Base-by-base conservation (phyloP, 2,888 invertebrate species). In the Eudemis profundana region DNA sequence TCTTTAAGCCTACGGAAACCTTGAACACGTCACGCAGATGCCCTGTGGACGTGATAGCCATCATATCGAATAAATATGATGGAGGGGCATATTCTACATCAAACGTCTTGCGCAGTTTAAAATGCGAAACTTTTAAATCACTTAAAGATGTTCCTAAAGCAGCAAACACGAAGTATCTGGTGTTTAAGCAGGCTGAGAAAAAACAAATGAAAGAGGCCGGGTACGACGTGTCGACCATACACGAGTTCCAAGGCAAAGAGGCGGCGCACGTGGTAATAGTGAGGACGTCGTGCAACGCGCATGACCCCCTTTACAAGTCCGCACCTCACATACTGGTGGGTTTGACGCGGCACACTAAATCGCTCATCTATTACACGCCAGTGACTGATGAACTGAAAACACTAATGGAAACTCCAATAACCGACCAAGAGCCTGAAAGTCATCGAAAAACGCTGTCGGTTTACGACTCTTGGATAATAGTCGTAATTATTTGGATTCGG, bases 151-250 rank as follows among this genome's bases (percentile, higher is more conserved):
- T 66, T 10, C 66, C 56, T 2, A 61, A 12, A 8, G 23, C 8
- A 17, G 21, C 2, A 14, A 50, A 12, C n/a, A 61, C 50, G 0
- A 66, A 66, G 36, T 66, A 66, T 14, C 33, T 66, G 12, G 66
- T 66, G n/a, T 66, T 66, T 36, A 66, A 56, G 21, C 61, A 66
- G 33, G 42, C 42, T 14, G 66, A 66, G 21, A 66, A 66, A 29
- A 56, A 56, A 19, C 1, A 17, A 44, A 61, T 66, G 66, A 66
- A 29, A 33, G 27, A 19, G 14, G 61, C 56, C 7, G 66, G 61
- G 8, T 66, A 50, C 14, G 33, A 61, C 12, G 66, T 61, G 38
- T 66, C 66, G 8, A 66, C n/a, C n/a, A n/a, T n/a, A n/a, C n/a
- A n/a, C n/a, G n/a, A n/a, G n/a, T n/a, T n/a, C n/a, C n/a, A n/a